Percentiles rank a stretch among this genome's conserved stretches.
Evolutionary conservation across 2,113 vertebrate species (phyloP).

Genomic region (Thamnaconus septentrionalis): DNA sequence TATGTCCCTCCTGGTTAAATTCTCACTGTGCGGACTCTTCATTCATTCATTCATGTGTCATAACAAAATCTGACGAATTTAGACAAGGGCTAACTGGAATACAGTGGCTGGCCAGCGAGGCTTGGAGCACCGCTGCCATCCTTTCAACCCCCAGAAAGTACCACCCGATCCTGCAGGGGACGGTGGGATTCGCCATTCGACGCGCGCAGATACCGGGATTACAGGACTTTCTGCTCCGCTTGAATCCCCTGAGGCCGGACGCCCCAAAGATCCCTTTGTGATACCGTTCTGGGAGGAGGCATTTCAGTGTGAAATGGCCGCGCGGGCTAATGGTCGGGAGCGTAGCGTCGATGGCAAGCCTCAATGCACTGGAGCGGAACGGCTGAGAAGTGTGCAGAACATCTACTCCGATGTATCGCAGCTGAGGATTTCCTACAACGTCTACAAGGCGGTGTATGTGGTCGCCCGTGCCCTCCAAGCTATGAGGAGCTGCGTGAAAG

Average conservation of each 20-base stretch:
- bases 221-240: conserved; percentile 71
- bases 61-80: conserved; percentile 6
- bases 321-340: conserved; percentile 10
- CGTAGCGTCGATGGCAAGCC: conserved; percentile 27
- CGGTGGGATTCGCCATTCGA: conserved; percentile 79
- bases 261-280: conserved; percentile 68
- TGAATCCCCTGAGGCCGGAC: conserved; percentile 61
- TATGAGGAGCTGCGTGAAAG: conserved; percentile 67
- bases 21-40: too few species aligned
- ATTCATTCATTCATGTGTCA: background rate
- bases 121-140: conserved; percentile 79
- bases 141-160: conserved; percentile 70
- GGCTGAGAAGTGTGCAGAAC: conserved; percentile 63
- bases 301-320: conserved; percentile 73
- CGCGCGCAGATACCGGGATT: conserved; percentile 70
- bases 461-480: conserved; percentile 69
- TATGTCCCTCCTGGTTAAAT: conserved; percentile 6
- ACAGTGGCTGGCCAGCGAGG: conserved; percentile 81
- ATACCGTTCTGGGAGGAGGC: conserved; percentile 76
- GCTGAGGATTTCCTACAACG: conserved; percentile 81
- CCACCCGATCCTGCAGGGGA: conserved; percentile 71
- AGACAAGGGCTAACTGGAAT: conserved; percentile 72
- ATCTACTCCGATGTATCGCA: conserved; percentile 79
- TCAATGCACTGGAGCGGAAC: conserved; percentile 73
- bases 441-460: conserved; percentile 80